These are phyloP conservation scores for Nephrotoma flavescens DNA, from an alignment of 2,888 invertebrate genomes.

Conservation along the genomic window DNA sequence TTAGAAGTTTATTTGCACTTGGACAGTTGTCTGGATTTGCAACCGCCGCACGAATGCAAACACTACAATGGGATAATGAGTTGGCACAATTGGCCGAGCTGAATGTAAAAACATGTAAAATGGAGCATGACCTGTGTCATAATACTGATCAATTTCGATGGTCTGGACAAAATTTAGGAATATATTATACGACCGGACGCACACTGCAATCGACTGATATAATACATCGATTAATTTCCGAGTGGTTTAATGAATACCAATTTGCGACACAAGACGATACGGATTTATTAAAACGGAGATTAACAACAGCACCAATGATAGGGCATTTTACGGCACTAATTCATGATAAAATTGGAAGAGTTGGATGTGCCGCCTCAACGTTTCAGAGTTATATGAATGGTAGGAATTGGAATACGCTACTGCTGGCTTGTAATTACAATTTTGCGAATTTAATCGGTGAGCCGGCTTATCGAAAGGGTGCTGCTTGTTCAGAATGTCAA, in stretches of 20 bases:
- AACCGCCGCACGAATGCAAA: neutral
- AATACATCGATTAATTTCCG: neutral
- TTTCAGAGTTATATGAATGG: neutral
- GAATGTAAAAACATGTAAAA: neutral
- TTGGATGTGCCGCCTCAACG: conserved; percentile 9
- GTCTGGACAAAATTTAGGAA: neutral
- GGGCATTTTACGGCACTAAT: conserved; percentile 10
- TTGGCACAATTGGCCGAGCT: neutral
- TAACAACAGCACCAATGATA: neutral
- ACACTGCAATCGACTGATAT: neutral
- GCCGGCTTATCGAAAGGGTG: conserved; percentile 7
- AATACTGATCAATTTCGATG: neutral
- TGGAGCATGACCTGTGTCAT: neutral
- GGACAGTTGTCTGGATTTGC: neutral
- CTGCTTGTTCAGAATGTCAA: conserved; percentile 7
- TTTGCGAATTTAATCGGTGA: conserved; percentile 4
- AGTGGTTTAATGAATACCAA: neutral
- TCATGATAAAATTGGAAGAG: conserved; percentile 5
- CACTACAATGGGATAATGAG: neutral
- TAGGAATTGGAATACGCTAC: neutral
- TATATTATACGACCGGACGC: neutral
- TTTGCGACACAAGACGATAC: neutral
- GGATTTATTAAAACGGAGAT: neutral
- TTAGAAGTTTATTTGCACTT: neutral
- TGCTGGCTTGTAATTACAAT: conserved; percentile 10